Percentiles rank a stretch among this genome's conserved stretches.
These are phyloP conservation scores for Isaurus tuberculatus DNA, from an alignment of 92 coral and sea anemone genomes.

Conservation along the genomic window DNA sequence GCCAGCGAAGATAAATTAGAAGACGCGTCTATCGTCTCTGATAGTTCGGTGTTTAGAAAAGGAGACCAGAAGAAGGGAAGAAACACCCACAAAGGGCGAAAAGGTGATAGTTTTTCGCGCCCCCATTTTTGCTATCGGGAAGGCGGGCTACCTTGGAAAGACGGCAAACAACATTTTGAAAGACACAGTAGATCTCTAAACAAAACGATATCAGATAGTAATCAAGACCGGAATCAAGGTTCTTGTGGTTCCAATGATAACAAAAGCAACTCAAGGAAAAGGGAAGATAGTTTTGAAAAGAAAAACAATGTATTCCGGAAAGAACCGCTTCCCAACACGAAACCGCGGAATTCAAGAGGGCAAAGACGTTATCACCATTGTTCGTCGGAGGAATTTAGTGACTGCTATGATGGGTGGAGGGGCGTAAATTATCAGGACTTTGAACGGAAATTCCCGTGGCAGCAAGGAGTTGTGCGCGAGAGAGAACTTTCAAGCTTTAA, in stretches of 20 bases:
- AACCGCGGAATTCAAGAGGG: not conserved
- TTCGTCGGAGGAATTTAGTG: not conserved
- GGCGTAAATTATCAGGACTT: slow-evolving; percentile 22
- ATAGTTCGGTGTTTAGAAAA: not conserved
- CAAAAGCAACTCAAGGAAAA: not conserved
- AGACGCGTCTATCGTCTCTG: slow-evolving; percentile 10
- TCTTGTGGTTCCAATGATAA: not conserved
- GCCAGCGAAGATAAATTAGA: slow-evolving; percentile 11
- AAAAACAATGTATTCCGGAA: not conserved
- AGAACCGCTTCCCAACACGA: not conserved
- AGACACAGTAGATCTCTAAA: not conserved
- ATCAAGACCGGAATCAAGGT: not conserved
- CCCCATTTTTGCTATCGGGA: not conserved
- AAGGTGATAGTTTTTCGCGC: slow-evolving; percentile 8
- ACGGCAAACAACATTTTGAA: slow-evolving; percentile 5
- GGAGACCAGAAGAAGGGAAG: not conserved
- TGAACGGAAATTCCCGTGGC: not conserved
- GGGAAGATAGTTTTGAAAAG: slow-evolving; percentile 20
- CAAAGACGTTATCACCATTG: not conserved
- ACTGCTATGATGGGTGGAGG: slow-evolving; percentile 10
- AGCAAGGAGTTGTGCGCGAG: not conserved
- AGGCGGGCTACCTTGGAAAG: not conserved
- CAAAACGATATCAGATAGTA: not conserved
- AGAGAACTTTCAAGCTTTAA: not conserved
- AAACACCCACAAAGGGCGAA: not conserved